phyloP scores from a whole-genome alignment of 2,113 vertebrate genomes.

The Thamnophis sirtalis region DNA sequence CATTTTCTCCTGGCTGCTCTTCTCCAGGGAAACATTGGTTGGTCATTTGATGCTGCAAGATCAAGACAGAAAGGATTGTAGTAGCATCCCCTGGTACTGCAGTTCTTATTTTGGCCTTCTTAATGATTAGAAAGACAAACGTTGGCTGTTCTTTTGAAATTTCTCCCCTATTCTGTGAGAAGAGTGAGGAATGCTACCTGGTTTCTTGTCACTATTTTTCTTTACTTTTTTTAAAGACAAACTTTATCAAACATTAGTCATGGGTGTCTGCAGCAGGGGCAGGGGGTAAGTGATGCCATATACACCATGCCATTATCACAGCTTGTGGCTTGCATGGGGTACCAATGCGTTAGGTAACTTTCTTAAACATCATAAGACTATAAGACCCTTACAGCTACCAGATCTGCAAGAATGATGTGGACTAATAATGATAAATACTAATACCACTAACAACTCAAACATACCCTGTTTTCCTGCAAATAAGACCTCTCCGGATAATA shows the following conservation, averaged over 20 bases:
- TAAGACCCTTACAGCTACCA: not conserved
- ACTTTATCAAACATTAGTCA: not conserved
- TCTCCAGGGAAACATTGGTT: conserved; percentile 9
- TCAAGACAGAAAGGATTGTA: conserved; percentile 21
- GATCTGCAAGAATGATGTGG: not conserved
- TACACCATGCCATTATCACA: not conserved
- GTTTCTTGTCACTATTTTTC: conserved; percentile 5
- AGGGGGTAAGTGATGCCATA: not conserved
- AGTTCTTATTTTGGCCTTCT: not conserved
- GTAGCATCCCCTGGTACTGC: not conserved
- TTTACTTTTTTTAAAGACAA: not conserved
- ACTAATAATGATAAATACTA: not conserved
- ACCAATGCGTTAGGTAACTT: not conserved
- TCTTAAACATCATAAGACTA: not conserved
- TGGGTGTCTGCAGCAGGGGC: not conserved
- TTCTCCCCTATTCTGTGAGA: conserved; percentile 9
- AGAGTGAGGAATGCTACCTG: conserved; percentile 18
- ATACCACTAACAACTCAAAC: not conserved
- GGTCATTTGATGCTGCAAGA: not conserved
- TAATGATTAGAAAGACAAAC: conserved; percentile 32
- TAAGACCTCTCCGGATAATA: too few relatives aligned
- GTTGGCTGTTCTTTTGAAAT: not conserved
- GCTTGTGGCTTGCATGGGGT: not conserved
- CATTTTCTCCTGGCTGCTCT: not conserved
- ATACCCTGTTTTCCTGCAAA: not conserved